A percentile compares a stretch with the other conserved stretches of the same genome.
phyloP scores from a whole-genome alignment of 2,113 vertebrate genomes.

The Sapayoa aenigma region DNA sequence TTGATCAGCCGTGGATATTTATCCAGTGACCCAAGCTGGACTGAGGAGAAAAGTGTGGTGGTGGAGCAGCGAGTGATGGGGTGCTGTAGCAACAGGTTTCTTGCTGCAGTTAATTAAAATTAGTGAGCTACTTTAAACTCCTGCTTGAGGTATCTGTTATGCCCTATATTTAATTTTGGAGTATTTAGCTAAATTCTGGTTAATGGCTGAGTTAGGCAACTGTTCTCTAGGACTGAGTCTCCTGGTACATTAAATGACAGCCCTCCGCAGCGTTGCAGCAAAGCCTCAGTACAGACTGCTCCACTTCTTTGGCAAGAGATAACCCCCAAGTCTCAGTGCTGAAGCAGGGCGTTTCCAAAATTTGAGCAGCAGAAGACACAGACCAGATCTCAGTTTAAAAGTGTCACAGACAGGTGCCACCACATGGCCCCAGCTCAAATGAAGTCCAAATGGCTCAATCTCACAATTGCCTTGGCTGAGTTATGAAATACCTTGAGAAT shows the following conservation, averaged over 20 bases:
- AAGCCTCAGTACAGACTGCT: background rate
- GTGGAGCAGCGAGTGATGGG: background rate
- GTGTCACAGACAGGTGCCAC: background rate
- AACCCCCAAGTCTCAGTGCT: background rate
- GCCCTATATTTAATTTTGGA: background rate
- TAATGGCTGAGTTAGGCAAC: background rate
- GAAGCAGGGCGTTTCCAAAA: background rate
- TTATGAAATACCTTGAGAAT: background rate
- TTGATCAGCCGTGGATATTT: background rate
- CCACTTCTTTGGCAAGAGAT: background rate
- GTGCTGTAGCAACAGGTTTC: background rate
- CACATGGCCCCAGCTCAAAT: background rate
- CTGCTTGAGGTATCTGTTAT: background rate
- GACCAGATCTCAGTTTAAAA: background rate
- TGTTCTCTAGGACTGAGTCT: background rate
- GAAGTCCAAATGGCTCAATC: background rate
- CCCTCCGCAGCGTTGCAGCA: background rate
- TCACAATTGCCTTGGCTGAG: background rate
- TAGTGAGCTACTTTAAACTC: background rate
- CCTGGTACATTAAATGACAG: background rate
- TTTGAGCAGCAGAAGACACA: background rate
- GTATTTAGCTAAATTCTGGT: background rate
- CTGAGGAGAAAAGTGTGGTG: rapidly evolving
- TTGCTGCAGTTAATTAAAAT: background rate
- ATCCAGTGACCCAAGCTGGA: background rate